Conservation (phyloP, 2,113 vertebrate genomes). For the Abramis brama region DNA sequence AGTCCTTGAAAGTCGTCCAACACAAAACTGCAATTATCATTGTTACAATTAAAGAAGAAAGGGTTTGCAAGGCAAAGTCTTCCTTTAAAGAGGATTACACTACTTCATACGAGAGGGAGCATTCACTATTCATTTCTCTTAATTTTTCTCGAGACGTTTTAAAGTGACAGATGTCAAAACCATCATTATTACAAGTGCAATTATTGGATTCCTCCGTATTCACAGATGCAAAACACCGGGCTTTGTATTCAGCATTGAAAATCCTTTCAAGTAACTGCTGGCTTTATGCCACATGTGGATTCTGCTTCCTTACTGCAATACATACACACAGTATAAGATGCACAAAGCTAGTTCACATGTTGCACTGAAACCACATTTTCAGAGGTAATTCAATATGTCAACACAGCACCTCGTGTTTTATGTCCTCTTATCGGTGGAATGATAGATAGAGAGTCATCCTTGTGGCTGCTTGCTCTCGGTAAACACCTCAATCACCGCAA, state of each 20-base stretch:
- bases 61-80: slow-evolving; percentile 68
- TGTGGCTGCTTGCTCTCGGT: slow-evolving; percentile 18
- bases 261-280: slow-evolving; percentile 63
- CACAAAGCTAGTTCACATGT: slow-evolving; percentile 19
- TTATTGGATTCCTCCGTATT: slow-evolving; percentile 67
- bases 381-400: slow-evolving; percentile 50
- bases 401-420: slow-evolving; percentile 53
- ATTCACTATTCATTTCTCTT: slow-evolving; percentile 79
- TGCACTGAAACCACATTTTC: slow-evolving; percentile 58
- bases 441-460: slow-evolving; percentile 37
- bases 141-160: slow-evolving; percentile 76
- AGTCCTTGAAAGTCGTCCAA: slow-evolving; percentile 80
- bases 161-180: slow-evolving; percentile 79
- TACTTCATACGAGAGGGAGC: slow-evolving; percentile 74
- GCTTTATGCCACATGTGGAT: slow-evolving; percentile 51
- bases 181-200: slow-evolving; percentile 76
- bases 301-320: slow-evolving; percentile 25
- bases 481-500: slow-evolving; percentile 55
- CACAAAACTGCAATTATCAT: slow-evolving; percentile 81
- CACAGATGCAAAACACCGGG: slow-evolving; percentile 62
- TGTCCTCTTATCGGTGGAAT: slow-evolving; percentile 51
- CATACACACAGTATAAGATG: background rate
- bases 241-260: slow-evolving; percentile 56
- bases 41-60: slow-evolving; percentile 78
- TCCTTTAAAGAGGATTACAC: slow-evolving; percentile 76